These are phyloP conservation scores for Drosophila paulistorum DNA, from an alignment of 1,140 invertebrate species.

Conservation along the genomic window DNA sequence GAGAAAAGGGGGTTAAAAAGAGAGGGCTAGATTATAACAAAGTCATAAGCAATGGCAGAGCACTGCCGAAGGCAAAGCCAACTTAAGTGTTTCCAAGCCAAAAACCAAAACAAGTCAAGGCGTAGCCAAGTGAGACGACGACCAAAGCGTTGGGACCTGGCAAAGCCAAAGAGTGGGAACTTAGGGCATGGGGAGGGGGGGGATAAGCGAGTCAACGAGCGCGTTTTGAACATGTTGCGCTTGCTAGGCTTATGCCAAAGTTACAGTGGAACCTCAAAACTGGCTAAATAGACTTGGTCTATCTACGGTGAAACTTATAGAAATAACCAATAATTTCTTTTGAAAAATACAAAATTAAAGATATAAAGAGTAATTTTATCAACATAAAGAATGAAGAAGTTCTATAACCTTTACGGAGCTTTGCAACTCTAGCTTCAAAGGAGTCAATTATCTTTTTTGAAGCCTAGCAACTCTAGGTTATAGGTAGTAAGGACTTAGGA, in stretches of 20 bases:
- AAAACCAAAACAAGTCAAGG: conserved; percentile 37
- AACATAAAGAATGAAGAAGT: no score
- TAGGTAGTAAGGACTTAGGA: no score
- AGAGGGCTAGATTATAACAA: conserved; percentile 48
- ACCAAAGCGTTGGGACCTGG: not conserved
- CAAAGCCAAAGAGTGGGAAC: not conserved
- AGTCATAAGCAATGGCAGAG: conserved; percentile 52
- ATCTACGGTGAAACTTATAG: not conserved
- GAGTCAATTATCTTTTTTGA: no score
- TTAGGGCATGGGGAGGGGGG: not conserved
- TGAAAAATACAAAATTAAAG: no score
- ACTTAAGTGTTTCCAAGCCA: conserved; percentile 58
- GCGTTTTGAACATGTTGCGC: conserved; percentile 72
- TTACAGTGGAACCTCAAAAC: conserved; percentile 32
- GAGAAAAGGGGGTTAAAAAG: not conserved
- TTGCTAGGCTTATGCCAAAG: conserved; percentile 39
- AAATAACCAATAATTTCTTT: no score
- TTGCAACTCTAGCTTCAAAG: no score
- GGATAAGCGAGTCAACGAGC: conserved; percentile 3
- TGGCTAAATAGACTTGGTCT: not conserved
- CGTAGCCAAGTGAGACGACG: conserved; percentile 43
- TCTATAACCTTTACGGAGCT: no score
- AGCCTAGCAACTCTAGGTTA: not conserved
- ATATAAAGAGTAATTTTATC: no score
- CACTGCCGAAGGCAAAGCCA: conserved; percentile 52